These are phyloP conservation scores for Cairina moschata DNA, from an alignment of 2,113 vertebrate species.

Conservation along the genomic window DNA sequence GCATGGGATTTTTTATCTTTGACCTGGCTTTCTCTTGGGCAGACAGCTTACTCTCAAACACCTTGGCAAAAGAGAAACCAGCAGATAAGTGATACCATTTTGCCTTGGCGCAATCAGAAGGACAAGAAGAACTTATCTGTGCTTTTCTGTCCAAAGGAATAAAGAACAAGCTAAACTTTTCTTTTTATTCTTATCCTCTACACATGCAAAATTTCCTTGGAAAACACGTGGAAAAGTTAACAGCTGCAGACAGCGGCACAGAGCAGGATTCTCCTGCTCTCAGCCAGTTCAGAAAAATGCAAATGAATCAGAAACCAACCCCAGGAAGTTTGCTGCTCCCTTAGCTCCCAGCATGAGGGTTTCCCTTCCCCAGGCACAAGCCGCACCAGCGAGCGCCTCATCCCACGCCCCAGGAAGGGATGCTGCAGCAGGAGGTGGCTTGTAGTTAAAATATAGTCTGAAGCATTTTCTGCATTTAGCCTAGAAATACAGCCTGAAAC, in stretches of 20 bases:
- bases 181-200: not conserved
- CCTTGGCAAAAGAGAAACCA: not conserved
- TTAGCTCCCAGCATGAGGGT: not conserved
- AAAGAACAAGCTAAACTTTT: not conserved
- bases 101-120: not conserved
- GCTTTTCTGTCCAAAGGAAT: not conserved
- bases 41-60: slow-evolving; percentile 39
- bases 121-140: not conserved
- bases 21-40: slow-evolving; percentile 53
- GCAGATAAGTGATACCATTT: not conserved
- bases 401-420: not conserved
- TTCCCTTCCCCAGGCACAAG: not conserved
- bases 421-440: not conserved
- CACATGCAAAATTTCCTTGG: not conserved
- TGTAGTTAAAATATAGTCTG: not conserved
- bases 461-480: not conserved
- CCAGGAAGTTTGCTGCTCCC: not conserved
- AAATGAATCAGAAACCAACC: not conserved
- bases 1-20: slow-evolving; percentile 66
- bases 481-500: not conserved
- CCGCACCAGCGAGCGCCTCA: not conserved
- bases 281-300: not conserved
- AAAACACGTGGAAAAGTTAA: not conserved
- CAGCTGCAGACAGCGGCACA: not conserved
- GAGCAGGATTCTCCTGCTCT: not conserved